Evolutionary conservation across 2,888 invertebrate species (phyloP).

Genomic region (Callyntrura sp.): DNA sequence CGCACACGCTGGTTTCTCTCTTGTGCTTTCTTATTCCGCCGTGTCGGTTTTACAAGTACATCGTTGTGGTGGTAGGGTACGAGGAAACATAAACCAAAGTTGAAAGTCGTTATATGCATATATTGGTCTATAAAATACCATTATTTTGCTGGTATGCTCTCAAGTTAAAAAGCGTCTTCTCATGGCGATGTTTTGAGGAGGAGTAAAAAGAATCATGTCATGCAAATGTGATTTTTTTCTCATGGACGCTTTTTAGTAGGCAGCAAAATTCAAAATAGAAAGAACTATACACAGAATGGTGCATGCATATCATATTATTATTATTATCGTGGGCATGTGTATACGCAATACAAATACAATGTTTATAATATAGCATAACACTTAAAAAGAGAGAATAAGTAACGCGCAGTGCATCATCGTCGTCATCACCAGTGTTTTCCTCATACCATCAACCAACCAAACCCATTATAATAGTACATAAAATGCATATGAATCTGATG

Average conservation of each 20-base stretch:
- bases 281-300: not conserved
- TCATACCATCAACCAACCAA: not conserved
- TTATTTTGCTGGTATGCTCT: not conserved
- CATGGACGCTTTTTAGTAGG: slow-evolving; percentile 17
- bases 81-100: not conserved
- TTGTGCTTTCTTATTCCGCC: not conserved
- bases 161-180: not conserved
- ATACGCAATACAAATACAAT: too few relatives aligned
- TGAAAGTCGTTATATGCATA: not conserved
- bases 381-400: slow-evolving; percentile 19
- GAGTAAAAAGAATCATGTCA: slow-evolving; percentile 40
- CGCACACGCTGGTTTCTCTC: not conserved
- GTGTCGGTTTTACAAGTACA: slow-evolving; percentile 24
- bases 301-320: too few relatives aligned
- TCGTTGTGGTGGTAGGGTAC: not conserved
- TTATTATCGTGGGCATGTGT: not conserved
- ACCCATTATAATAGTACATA: slow-evolving; percentile 59
- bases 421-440: slow-evolving; percentile 23
- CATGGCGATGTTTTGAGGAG: slow-evolving; percentile 5
- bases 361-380: not conserved
- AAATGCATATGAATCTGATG: slow-evolving; percentile 65
- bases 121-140: slow-evolving; percentile 5
- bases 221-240: slow-evolving; percentile 43
- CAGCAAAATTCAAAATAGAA: not conserved
- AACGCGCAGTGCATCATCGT: slow-evolving; percentile 53